Evolutionary conservation across 2,797 vertebrate genomes (phyloP).

Genomic region (Sciurus carolinensis): DNA sequence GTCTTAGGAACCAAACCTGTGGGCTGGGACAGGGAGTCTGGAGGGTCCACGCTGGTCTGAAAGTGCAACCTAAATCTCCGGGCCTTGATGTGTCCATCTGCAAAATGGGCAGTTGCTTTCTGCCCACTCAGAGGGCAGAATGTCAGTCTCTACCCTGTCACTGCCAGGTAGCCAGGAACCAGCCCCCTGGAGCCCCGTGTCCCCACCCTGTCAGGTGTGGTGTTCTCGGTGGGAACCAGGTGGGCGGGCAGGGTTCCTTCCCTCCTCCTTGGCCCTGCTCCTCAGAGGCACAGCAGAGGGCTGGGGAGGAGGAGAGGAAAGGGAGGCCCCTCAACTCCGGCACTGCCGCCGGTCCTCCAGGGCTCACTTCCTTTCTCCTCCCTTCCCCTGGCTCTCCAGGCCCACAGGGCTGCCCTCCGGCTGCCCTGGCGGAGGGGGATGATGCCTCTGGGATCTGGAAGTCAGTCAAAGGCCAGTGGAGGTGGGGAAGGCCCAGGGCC

Average conservation of each 20-base stretch:
- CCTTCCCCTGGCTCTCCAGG: not conserved
- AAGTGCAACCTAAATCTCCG: not conserved
- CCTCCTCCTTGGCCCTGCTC: not conserved
- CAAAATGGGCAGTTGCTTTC: not conserved
- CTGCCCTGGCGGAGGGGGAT: not conserved
- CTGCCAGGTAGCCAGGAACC: not conserved
- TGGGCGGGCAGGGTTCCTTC: no score
- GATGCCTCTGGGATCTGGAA: not conserved
- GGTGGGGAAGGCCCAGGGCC: not conserved
- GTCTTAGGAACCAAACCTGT: slow-evolving; percentile 1
- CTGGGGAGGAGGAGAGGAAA: not conserved
- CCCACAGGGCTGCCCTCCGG: not conserved
- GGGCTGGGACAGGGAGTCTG: not conserved
- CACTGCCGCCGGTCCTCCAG: no score
- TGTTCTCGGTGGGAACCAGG: not conserved
- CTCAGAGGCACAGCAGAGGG: not conserved
- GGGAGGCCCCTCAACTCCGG: not conserved
- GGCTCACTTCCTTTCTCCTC: no score
- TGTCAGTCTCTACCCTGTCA: not conserved
- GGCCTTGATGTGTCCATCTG: not conserved
- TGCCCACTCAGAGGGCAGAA: not conserved
- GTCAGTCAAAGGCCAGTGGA: not conserved
- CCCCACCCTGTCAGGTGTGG: not conserved
- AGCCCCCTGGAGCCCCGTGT: not conserved
- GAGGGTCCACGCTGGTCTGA: not conserved